Evolutionary conservation across 1,140 invertebrate species (phyloP).

Genomic region (Drosophila jambulina): DNA sequence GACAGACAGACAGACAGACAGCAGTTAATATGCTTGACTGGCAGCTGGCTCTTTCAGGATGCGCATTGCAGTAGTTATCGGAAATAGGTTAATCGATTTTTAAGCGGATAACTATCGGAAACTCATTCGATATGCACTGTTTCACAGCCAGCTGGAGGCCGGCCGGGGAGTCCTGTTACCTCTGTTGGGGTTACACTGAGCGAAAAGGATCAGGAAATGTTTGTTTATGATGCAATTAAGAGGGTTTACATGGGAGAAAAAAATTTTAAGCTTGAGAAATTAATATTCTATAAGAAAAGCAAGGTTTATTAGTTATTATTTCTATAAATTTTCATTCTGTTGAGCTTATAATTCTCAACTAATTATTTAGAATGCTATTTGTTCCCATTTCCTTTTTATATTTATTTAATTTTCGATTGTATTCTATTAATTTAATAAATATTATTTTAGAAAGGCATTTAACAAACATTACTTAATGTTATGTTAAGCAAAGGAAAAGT

Average conservation of each 20-base stretch:
- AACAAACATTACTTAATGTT: too few relatives aligned
- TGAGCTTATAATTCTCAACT: too few relatives aligned
- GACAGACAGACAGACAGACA: slow-evolving; percentile 20
- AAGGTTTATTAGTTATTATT: too few relatives aligned
- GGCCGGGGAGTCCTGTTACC: neutral
- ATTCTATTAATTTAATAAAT: too few relatives aligned
- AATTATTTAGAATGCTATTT: too few relatives aligned
- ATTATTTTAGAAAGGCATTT: too few relatives aligned
- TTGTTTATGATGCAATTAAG: neutral
- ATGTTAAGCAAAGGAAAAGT: too few relatives aligned
- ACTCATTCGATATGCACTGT: slow-evolving; percentile 83
- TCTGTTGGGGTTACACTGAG: slow-evolving; percentile 1
- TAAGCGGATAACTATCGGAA: slow-evolving; percentile 83
- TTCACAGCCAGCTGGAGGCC: slow-evolving; percentile 55
- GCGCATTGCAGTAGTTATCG: slow-evolving; percentile 84
- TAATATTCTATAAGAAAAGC: neutral
- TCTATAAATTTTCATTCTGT: too few relatives aligned
- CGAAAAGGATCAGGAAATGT: neutral
- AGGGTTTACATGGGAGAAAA: neutral
- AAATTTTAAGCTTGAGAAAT: neutral
- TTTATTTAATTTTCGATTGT: too few relatives aligned
- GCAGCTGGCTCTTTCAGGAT: slow-evolving; percentile 63
- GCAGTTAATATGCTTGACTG: slow-evolving; percentile 78
- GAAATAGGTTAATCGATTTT: slow-evolving; percentile 85
- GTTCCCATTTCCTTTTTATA: too few relatives aligned